Conservation (phyloP, 2,888 invertebrate species). For the Nomada ferruginata region DNA sequence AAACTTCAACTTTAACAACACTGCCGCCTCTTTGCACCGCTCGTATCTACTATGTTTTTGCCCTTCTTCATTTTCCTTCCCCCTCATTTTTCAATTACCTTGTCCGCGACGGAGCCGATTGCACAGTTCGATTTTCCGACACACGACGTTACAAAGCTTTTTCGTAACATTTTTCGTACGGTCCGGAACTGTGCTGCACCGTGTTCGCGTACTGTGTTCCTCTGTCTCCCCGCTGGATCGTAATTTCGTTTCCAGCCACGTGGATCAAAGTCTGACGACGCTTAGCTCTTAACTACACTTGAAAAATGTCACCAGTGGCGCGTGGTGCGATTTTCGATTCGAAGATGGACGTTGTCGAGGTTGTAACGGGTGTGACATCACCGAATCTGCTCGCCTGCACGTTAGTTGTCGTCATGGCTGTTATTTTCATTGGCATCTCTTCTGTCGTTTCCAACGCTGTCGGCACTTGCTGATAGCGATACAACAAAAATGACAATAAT, state of each 20-base stretch:
- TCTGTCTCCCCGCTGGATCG: not conserved
- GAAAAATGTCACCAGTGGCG: constrained; percentile 77
- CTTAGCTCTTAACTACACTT: constrained; percentile 68
- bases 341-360: constrained; percentile 75
- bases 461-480: constrained; percentile 75
- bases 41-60: constrained; percentile 3
- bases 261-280: not conserved
- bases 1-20: constrained; percentile 37
- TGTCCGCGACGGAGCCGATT: constrained; percentile 4
- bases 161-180: not conserved
- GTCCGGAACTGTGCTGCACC: constrained; percentile 17
- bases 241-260: not conserved
- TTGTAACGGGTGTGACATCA: constrained; percentile 59
- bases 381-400: constrained; percentile 54
- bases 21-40: constrained; percentile 14
- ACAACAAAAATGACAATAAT: too few relatives aligned
- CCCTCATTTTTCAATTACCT: not conserved
- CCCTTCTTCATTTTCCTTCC: not conserved
- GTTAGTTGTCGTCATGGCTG: constrained; percentile 67
- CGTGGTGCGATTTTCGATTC: constrained; percentile 76
- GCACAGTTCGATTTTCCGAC: not conserved
- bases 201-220: not conserved
- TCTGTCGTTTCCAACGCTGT: constrained; percentile 76
- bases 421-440: constrained; percentile 56
- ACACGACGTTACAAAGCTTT: not conserved